These are phyloP conservation scores for Phoxinus dragarum DNA, from an alignment of 2,797 vertebrate species.

Conservation along the genomic window DNA sequence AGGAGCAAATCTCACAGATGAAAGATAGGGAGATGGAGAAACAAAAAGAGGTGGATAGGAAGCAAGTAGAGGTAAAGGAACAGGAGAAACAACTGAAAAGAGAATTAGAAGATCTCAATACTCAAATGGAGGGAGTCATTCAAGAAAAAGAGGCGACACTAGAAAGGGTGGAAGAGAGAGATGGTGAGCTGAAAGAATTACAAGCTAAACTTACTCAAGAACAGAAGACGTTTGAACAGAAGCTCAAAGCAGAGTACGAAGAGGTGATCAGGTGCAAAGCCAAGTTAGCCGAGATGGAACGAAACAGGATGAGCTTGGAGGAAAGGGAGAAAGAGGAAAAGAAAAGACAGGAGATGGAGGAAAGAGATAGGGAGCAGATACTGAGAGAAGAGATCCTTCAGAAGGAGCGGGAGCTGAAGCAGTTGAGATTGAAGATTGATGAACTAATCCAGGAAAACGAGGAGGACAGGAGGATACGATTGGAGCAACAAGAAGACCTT, in stretches of 20 bases:
- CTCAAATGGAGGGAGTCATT: conserved; percentile 20
- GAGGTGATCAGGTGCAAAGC: conserved; percentile 31
- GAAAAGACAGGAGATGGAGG: conserved; percentile 42
- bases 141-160: conserved; percentile 18
- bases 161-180: conserved; percentile 10
- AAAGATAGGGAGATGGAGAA: conserved; percentile 33
- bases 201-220: conserved; percentile 10
- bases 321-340: conserved; percentile 41
- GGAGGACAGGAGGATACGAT: conserved; percentile 10
- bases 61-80: conserved; percentile 10
- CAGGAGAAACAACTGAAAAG: conserved; percentile 25
- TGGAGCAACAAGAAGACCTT: conserved; percentile 44
- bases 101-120: conserved; percentile 31
- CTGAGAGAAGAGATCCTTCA: conserved; percentile 48
- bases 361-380: conserved; percentile 39
- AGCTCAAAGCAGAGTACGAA: conserved; percentile 25
- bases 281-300: conserved; percentile 19
- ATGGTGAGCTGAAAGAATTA: conserved; percentile 25
- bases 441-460: conserved; percentile 40
- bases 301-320: neutral
- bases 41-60: conserved; percentile 14
- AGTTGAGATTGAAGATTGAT: conserved; percentile 32
- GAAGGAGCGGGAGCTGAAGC: conserved; percentile 17
- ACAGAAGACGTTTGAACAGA: conserved; percentile 17
- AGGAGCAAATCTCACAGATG: conserved; percentile 39